These are phyloP conservation scores for Boleophthalmus pectinirostris DNA, from an alignment of 2,113 vertebrate genomes.

Conservation along the genomic window DNA sequence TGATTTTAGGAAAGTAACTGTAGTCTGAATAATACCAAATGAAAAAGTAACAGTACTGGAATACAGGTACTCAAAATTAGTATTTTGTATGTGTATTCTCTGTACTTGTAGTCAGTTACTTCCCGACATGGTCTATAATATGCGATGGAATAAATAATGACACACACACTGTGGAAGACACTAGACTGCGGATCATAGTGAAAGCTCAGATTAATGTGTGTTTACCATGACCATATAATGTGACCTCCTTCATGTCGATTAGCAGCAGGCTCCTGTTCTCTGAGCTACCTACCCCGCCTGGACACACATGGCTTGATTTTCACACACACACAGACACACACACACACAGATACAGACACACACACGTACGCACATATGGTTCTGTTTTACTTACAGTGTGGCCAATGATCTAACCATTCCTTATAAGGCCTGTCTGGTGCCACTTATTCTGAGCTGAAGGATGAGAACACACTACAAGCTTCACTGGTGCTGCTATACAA, in stretches of 20 bases:
- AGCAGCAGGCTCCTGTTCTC: constrained; percentile 73
- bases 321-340: constrained; percentile 17
- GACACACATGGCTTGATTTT: constrained; percentile 77
- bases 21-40: too few species aligned
- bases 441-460: constrained; percentile 72
- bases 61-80: too few species aligned
- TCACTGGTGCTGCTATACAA: constrained; percentile 29
- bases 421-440: constrained; percentile 83
- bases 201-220: constrained; percentile 28
- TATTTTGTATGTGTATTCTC: too few species aligned
- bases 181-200: not conserved
- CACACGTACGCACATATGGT: constrained; percentile 59
- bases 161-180: not conserved
- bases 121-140: too few species aligned
- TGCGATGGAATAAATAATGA: too few species aligned
- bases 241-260: constrained; percentile 74
- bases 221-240: constrained; percentile 67
- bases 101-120: too few species aligned
- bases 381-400: constrained; percentile 72
- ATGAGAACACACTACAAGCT: constrained; percentile 48
- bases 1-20: too few species aligned
- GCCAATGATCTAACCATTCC: constrained; percentile 78
- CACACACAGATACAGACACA: constrained; percentile 24
- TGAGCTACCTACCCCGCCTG: constrained; percentile 48
- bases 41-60: too few species aligned